Evolutionary conservation across 2,797 vertebrate genomes (phyloP), one percentile per base, ranked within the genome.

Genomic region (Thamnophis elegans): DNA sequence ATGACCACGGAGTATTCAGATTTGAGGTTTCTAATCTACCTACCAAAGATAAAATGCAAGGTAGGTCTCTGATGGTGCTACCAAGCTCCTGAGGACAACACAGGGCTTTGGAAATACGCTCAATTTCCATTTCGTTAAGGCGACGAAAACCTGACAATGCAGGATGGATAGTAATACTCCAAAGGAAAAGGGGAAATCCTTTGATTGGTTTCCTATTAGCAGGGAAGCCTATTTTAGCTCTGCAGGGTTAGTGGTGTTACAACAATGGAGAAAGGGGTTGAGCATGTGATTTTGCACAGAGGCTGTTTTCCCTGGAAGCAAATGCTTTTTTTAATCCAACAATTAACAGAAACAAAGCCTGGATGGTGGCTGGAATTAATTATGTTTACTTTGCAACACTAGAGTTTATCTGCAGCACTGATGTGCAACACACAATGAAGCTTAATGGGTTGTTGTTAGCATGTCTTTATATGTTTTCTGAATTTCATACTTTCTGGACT

Each of bases 231-330:
- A 0, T 53, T n/a, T n/a, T 85, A 13, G 4, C 16, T 51, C 53
- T 90, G 55, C 85, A 87, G 88, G 65, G 91, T 82, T 55, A 55
- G 58, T 22, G 32, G 65, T 65, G 89, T 82, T 82, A 88, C 85
- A 93, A 90, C 89, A 90, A 54, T 93, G 65, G 56, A 90, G 88
- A 60, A 92, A 82, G 85, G 89, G 87, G 90, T 36, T 42, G 88
- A 55, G 7, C 88, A 87, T 6, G 47, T 87, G 88, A 90, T 51
- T 51, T 18, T 28, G 22, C 26, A 28, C 55, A 22, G 65, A 88
- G 85, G 85, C 36, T 51, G 59, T 60, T 93, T 90, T 89, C 78
- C 62, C 85, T n/a, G 73, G 85, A 58, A 87, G 89, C 85, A 60
- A 22, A 59, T 47, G 22, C 25, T 90, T n/a, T 62, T 51, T 51